Evolutionary conservation across 2,888 invertebrate genomes (phyloP), one percentile per base, ranked within the genome.

Genomic region (Caenorhabditis auriculariae): DNA sequence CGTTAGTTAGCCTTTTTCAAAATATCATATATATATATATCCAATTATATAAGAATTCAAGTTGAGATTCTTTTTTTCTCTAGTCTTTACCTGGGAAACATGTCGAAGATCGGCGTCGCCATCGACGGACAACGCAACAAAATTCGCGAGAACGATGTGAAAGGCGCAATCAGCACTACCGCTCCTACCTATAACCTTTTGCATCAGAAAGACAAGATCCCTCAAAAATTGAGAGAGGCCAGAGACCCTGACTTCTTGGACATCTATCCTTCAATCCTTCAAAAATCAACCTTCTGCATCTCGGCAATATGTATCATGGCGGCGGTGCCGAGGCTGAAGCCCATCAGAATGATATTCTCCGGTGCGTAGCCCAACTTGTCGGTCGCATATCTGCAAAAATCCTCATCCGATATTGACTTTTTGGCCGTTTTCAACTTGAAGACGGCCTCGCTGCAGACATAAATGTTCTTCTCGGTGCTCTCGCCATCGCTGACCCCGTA

Each of bases 141-240:
- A 29, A 72, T 66, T 3, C 69, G 64, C 35, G 50, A 47, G 43
- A 69, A 60, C 12, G 72, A 72, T 17, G 72, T 67, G 51, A 72
- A 72, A n/a, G 72, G 72, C 12, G 72, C 72, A 28, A 72, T 63
- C 12, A 72, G 66, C 2, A 72, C 53, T 21, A 72, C 50, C 1
- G 69, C 69, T 21, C 62, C 59, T 0, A 67, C 54, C 46, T 63
- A 38, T 9, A 55, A 35, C 23, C 26, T 32, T 32, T 32, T n/a
- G 9, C 35, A n/a, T 32, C n/a, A 32, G 9, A 12, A 12, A 12
- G 9, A n/a, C 35, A 32, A 32, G n/a, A 12, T 32, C n/a, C 35
- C 35, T 7, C n/a, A 32, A 32, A 12, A 12, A 12, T n/a, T 32
- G 35, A 9, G n/a, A 32, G 9, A 12, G 9, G 9, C n/a, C 35